Evolutionary conservation across 2,888 invertebrate species (phyloP), one percentile per base, ranked within the genome.

Genomic region (Lottia gigantea): DNA sequence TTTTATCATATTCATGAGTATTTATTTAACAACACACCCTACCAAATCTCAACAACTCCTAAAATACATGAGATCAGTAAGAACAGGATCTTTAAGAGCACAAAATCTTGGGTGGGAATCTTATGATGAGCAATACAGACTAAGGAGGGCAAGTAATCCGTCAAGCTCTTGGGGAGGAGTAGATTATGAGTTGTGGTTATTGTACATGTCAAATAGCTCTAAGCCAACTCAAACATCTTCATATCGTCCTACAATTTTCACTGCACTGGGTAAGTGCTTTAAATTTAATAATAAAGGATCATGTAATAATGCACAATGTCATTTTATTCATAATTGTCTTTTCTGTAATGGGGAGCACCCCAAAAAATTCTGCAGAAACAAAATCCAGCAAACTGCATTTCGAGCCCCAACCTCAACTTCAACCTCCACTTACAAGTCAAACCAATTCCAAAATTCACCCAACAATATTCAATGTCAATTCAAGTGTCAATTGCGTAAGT

Each of bases 111-210:
- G 69, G 6, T 71, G 71, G 71, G 46, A 40, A 55, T 15, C 23
- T 3, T 68, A 68, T 65, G 71, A 71, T 31, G 47, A 65, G 23
- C 71, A 71, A 23, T 71, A 64, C 19, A 46, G 71, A 4, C 62
- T 71, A 49, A 64, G 64, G 19, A 64, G n/a, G 40, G 47, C 26
- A 3, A 8, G 16, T 8, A 46, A 71, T 55, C 68, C 68, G 6
- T 31, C 65, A n/a, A 23, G 46, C 19, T 68, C 68, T 11, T 71
- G 71, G 68, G 64, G 62, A 19, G 19, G 12, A 3, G 23, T 71
- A 25, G 68, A 71, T 46, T n/a, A 62, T 19, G 66, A 68, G 47
- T 47, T 71, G 6, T 71, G 71, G 55, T 19, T 55, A 14, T 11
- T n/a, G 49, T 49, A 49, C 49, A 49, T 49, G 49, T 49, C 49